Conservation (phyloP, 2,113 vertebrate species). For the Patagioenas fasciata region DNA sequence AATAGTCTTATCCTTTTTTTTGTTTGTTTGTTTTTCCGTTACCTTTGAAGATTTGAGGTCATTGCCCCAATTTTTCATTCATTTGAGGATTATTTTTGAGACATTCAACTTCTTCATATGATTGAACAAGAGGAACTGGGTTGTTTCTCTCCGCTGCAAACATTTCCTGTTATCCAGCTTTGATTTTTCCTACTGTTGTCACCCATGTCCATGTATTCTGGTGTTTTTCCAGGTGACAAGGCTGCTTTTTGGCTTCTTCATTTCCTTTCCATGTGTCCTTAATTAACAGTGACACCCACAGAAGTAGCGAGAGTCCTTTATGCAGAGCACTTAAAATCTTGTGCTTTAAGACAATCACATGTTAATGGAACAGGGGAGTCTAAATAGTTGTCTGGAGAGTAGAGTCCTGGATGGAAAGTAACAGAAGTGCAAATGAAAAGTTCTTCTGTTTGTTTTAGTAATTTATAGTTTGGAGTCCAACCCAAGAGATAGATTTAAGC, state of each 20-base stretch:
- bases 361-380: neutral
- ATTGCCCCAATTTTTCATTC: neutral
- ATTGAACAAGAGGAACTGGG: neutral
- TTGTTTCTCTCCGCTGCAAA: neutral
- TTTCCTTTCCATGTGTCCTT: constrained; percentile 50
- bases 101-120: neutral
- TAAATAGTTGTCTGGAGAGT: constrained; percentile 1
- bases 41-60: neutral
- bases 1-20: neutral
- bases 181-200: constrained; percentile 42
- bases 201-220: constrained; percentile 32
- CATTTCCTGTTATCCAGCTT: constrained; percentile 1
- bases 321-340: neutral
- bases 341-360: neutral
- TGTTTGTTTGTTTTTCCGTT: neutral
- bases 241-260: constrained; percentile 39
- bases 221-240: constrained; percentile 40
- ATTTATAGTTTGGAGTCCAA: constrained; percentile 51
- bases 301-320: constrained; percentile 22
- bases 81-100: neutral
- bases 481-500: constrained; percentile 30
- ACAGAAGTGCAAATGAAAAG: constrained; percentile 22
- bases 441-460: constrained; percentile 48
- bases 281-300: constrained; percentile 45
- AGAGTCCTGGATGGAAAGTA: constrained; percentile 8